phyloP scores from a whole-genome alignment of 2,888 invertebrate species.

The Perizoma flavofasciatum region DNA sequence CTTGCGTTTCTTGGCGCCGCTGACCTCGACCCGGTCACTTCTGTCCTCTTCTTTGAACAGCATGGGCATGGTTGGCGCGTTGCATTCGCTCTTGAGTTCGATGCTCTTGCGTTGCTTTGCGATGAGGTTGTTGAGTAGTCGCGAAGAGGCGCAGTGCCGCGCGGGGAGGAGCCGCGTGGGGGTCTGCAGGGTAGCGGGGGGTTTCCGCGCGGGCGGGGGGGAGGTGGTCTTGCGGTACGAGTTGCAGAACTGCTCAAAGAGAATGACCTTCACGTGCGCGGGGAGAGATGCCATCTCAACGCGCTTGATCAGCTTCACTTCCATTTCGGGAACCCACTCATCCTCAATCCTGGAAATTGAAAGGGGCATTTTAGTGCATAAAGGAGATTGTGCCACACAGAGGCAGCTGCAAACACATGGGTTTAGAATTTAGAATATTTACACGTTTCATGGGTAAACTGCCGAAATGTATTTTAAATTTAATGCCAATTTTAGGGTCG shows the following conservation, averaged over 20 bases:
- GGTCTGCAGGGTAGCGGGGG: conserved; percentile 29
- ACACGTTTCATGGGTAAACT: too few relatives aligned
- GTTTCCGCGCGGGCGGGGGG: conserved; percentile 27
- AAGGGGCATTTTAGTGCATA: conserved; percentile 24
- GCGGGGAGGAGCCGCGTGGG: conserved; percentile 44
- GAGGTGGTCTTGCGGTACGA: conserved; percentile 53
- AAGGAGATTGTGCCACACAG: conserved; percentile 63
- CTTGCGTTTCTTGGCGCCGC: conserved; percentile 76
- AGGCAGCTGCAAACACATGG: conserved; percentile 72
- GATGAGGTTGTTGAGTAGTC: conserved; percentile 62
- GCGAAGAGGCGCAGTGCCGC: conserved; percentile 61
- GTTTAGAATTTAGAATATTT: not conserved
- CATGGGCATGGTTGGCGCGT: conserved; percentile 49
- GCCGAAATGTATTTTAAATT: too few relatives aligned
- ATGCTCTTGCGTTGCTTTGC: conserved; percentile 51
- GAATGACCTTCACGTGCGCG: conserved; percentile 73
- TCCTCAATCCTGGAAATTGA: conserved; percentile 88
- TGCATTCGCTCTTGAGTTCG: conserved; percentile 47
- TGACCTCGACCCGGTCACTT: conserved; percentile 46
- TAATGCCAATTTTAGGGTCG: conserved; percentile 28
- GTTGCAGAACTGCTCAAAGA: conserved; percentile 79
- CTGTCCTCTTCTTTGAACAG: conserved; percentile 44
- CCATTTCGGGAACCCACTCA: conserved; percentile 92
- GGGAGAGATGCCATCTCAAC: conserved; percentile 82
- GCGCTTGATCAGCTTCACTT: conserved; percentile 85